Conservation (phyloP, 1,140 invertebrate species). For the Drosophila bocki region DNA sequence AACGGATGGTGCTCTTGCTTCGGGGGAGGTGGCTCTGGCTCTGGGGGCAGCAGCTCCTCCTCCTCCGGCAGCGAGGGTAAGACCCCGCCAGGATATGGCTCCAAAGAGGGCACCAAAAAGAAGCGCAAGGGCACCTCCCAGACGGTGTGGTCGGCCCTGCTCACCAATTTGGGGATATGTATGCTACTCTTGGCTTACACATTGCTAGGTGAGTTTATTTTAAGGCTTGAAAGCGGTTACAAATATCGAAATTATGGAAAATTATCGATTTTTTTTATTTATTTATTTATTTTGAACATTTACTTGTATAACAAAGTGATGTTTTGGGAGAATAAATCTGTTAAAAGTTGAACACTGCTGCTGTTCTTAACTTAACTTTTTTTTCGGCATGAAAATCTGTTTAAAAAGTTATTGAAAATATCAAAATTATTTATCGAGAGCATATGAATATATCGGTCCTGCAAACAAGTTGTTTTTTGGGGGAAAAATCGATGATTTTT, state of each 20-base stretch:
- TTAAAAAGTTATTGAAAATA: neutral
- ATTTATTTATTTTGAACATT: neutral
- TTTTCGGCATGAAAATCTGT: neutral
- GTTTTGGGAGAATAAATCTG: neutral
- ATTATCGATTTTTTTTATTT: neutral
- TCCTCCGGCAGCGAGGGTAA: slow-evolving; percentile 39
- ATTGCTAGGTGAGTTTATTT: slow-evolving; percentile 87
- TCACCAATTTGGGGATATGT: slow-evolving; percentile 95
- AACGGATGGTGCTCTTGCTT: slow-evolving; percentile 77
- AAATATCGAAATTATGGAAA: neutral
- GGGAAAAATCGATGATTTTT: neutral
- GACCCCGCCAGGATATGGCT: slow-evolving; percentile 55
- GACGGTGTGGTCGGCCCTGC: slow-evolving; percentile 87
- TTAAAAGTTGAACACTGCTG: neutral
- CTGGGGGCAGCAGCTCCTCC: slow-evolving; percentile 12
- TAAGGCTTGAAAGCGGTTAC: neutral
- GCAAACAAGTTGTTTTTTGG: neutral
- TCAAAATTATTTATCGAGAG: neutral
- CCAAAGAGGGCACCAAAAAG: slow-evolving; percentile 66
- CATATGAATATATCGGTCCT: neutral
- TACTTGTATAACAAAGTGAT: rapidly evolving
- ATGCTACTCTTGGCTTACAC: slow-evolving; percentile 95
- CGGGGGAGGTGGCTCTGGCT: neutral
- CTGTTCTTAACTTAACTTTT: rapidly evolving
- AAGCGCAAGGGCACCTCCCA: slow-evolving; percentile 72